Evolutionary conservation across 2,888 invertebrate genomes (phyloP).

Genomic region (Eremobia ochroleuca): DNA sequence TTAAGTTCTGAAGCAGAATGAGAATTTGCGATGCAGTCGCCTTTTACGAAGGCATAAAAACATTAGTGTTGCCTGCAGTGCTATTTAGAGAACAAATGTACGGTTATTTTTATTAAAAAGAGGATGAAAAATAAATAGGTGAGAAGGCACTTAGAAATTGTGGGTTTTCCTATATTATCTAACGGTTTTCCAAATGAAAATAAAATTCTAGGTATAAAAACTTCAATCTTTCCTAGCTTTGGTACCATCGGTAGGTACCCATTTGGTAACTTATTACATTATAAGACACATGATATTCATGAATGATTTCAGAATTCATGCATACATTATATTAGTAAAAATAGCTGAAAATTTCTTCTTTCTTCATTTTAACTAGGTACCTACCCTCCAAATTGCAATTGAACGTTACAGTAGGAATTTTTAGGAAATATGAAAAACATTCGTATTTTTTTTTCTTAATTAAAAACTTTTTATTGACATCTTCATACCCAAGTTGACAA

Average conservation of each 20-base stretch:
- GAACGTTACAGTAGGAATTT: neutral
- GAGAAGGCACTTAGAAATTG: neutral
- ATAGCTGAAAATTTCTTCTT: neutral
- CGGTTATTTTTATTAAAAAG: conserved; percentile 5
- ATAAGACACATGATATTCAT: neutral
- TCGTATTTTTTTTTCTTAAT: neutral
- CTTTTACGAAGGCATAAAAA: conserved; percentile 32
- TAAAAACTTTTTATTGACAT: conserved; percentile 7
- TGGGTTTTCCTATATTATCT: neutral
- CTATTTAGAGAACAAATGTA: conserved; percentile 5
- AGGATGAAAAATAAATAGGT: neutral
- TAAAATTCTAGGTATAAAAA: neutral
- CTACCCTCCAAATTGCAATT: no score
- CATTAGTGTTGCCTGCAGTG: conserved; percentile 18
- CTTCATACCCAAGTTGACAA: conserved; percentile 67
- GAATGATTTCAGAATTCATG: neutral
- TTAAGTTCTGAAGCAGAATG: conserved; percentile 14
- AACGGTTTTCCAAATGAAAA: neutral
- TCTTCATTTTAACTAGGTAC: neutral
- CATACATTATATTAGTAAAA: neutral
- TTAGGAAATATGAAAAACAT: neutral
- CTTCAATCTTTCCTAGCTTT: no score
- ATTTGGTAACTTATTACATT: no score
- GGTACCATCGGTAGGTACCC: no score
- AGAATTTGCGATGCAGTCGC: conserved; percentile 10